A percentile compares a stretch with the other conserved stretches of the same genome.
Conservation (phyloP, 2,797 vertebrate genomes). For the Phoeniculus purpureus region DNA sequence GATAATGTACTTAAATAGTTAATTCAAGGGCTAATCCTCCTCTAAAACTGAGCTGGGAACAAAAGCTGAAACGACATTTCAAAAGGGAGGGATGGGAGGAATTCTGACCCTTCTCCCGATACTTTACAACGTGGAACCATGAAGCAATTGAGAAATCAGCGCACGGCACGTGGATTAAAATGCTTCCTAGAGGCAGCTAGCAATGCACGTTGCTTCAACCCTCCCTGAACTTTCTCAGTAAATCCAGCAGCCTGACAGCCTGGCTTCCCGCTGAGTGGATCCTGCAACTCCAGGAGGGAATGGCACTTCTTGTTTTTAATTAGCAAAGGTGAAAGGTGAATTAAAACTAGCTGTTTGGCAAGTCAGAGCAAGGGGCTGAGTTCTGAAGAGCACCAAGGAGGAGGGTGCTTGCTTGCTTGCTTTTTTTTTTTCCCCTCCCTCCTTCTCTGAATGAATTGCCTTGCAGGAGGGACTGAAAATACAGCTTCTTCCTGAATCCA, state of each 20-base stretch:
- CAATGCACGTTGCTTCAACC: slow-evolving; percentile 52
- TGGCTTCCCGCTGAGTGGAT: slow-evolving; percentile 77
- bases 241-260: slow-evolving; percentile 71
- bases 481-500: slow-evolving; percentile 67
- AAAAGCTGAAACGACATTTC: slow-evolving; percentile 46
- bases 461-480: slow-evolving; percentile 69
- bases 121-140: background rate
- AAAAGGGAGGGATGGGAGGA: background rate
- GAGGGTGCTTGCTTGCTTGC: slow-evolving; percentile 24
- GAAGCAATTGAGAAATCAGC: slow-evolving; percentile 9
- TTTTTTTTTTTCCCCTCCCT: background rate
- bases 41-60: slow-evolving; percentile 27
- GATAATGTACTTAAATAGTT: slow-evolving; percentile 42
- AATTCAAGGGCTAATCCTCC: slow-evolving; percentile 53
- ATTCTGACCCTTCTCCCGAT: background rate
- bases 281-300: slow-evolving; percentile 68
- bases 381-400: slow-evolving; percentile 62
- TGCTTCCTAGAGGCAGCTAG: slow-evolving; percentile 61
- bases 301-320: slow-evolving; percentile 79
- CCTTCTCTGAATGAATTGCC: slow-evolving; percentile 72
- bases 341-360: slow-evolving; percentile 75
- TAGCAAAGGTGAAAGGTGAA: slow-evolving; percentile 82
- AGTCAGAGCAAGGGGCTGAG: slow-evolving; percentile 75
- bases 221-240: slow-evolving; percentile 76
- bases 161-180: slow-evolving; percentile 71